A percentile compares a stretch with the other conserved stretches of the same genome.
phyloP scores from a whole-genome alignment of 2,797 vertebrate genomes.

The Protosalanx chinensis region DNA sequence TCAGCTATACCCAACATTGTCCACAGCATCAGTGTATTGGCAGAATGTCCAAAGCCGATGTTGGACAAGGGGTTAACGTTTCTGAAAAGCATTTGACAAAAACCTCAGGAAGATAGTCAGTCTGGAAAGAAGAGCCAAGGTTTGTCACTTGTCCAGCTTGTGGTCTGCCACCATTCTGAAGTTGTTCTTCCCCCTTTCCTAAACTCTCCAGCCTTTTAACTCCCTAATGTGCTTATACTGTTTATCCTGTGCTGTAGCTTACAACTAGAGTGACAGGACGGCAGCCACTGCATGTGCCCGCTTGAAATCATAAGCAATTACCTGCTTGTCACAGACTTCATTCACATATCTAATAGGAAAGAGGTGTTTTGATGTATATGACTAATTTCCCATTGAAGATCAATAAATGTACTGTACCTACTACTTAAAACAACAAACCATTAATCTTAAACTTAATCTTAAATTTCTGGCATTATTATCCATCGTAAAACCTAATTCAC shows the following conservation, averaged over 20 bases:
- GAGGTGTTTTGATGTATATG: conserved; percentile 11
- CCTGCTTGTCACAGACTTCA: conserved; percentile 37
- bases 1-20: conserved; percentile 39
- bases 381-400: too few relatives aligned
- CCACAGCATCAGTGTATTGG: conserved; percentile 53
- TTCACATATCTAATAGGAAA: conserved; percentile 39
- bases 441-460: too few relatives aligned
- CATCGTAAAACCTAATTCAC: too few relatives aligned
- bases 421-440: too few relatives aligned
- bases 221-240: conserved; percentile 52
- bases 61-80: conserved; percentile 72
- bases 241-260: conserved; percentile 34
- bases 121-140: conserved; percentile 59
- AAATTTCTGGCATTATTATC: too few relatives aligned
- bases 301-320: conserved; percentile 54
- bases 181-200: conserved; percentile 24
- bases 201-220: conserved; percentile 49
- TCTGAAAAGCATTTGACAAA: conserved; percentile 58
- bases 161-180: conserved; percentile 44
- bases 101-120: conserved; percentile 71
- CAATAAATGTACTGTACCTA: too few relatives aligned
- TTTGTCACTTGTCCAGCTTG: conserved; percentile 66
- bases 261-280: conserved; percentile 50
- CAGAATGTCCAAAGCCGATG: conserved; percentile 39
- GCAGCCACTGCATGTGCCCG: conserved; percentile 48